phyloP scores from a whole-genome alignment of 2,113 vertebrate species.

The Cyanoliseus patagonus region DNA sequence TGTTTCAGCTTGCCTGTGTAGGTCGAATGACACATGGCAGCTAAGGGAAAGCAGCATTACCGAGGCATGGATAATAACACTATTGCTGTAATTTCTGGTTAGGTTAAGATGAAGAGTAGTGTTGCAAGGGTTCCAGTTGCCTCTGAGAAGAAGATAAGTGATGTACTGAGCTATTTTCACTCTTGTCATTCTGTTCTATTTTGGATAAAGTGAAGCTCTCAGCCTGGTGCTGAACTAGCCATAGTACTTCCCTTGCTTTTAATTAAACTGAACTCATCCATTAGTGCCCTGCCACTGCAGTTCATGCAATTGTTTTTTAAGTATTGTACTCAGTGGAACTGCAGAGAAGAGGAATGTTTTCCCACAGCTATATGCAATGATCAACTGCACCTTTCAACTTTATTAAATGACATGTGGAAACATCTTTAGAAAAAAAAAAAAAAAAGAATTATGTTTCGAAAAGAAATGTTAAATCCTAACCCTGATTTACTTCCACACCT shows the following conservation, averaged over 20 bases:
- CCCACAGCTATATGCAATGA: background rate
- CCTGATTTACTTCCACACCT: background rate
- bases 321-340: background rate
- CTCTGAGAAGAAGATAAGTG: background rate
- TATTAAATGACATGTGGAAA: background rate
- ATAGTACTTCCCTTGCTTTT: conserved; percentile 7
- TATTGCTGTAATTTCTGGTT: background rate
- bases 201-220: background rate
- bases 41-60: background rate
- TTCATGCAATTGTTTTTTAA: background rate
- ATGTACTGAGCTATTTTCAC: background rate
- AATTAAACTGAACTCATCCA: background rate
- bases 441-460: background rate
- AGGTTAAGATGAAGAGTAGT: background rate
- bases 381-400: background rate
- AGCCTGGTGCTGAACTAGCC: background rate
- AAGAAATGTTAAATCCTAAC: background rate
- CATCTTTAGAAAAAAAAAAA: background rate
- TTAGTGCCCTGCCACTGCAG: background rate
- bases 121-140: background rate
- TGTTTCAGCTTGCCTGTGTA: background rate
- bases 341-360: background rate
- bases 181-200: background rate
- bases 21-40: background rate
- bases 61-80: conserved; percentile 3